These are phyloP conservation scores for Nycteola revayana DNA, from an alignment of 2,888 invertebrate genomes.

Conservation along the genomic window DNA sequence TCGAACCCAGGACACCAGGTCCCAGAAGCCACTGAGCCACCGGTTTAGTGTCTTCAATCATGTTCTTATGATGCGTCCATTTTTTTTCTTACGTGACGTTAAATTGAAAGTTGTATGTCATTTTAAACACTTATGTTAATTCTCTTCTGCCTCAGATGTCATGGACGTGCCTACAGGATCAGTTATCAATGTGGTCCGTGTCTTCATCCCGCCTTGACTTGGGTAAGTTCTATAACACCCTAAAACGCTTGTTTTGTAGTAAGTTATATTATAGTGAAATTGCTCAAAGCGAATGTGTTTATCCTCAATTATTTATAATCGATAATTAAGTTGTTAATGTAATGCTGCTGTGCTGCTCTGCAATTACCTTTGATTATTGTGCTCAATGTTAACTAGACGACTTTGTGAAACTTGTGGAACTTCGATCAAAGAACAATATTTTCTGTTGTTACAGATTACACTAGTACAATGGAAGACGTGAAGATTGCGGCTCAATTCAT, in stretches of 20 bases:
- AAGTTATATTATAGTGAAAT: constrained; percentile 18
- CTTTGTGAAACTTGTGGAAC: constrained; percentile 13
- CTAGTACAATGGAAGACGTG: no score
- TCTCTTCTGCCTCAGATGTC: no score
- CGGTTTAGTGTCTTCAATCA: no score
- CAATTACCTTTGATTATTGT: constrained; percentile 23
- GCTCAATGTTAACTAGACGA: constrained; percentile 16
- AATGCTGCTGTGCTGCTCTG: constrained; percentile 37
- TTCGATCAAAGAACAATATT: constrained; percentile 36
- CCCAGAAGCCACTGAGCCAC: no score
- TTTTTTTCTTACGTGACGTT: no score
- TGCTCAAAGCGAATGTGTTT: constrained; percentile 41
- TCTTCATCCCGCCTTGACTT: not conserved
- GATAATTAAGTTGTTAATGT: not conserved
- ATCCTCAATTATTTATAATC: no score
- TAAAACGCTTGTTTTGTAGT: constrained; percentile 7
- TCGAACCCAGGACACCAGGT: no score
- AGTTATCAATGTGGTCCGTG: no score
- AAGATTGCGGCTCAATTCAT: no score
- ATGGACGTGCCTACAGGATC: not conserved
- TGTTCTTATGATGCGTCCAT: no score
- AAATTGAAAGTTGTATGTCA: no score
- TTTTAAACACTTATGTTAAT: no score
- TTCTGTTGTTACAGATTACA: constrained; percentile 50
- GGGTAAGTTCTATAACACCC: constrained; percentile 17